These are phyloP conservation scores for Semaprochilodus insignis DNA, from an alignment of 2,797 vertebrate genomes.

Conservation along the genomic window DNA sequence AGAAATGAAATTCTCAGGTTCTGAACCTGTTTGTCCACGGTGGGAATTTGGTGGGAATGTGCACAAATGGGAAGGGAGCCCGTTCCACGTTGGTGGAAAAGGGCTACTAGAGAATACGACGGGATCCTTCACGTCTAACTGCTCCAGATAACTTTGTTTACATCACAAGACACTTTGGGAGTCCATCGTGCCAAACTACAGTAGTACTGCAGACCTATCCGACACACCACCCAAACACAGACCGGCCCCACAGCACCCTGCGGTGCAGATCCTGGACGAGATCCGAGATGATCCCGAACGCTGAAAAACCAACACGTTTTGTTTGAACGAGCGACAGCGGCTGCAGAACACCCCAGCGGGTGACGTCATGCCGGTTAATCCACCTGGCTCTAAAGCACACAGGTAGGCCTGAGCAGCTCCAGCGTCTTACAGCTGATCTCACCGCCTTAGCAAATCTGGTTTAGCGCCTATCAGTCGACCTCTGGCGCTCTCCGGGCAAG, in stretches of 20 bases:
- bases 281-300: not conserved
- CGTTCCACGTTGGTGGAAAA: no score
- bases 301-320: not conserved
- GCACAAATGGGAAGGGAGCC: no score
- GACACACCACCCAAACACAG: not conserved
- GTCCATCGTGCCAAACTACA: no score
- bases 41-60: no score
- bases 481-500: not conserved
- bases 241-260: not conserved
- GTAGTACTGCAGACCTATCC: no score
- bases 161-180: no score
- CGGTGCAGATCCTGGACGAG: not conserved
- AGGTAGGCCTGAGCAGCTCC: not conserved
- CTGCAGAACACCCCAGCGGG: constrained; percentile 59
- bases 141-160: no score
- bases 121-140: no score
- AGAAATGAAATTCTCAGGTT: no score
- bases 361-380: constrained; percentile 65
- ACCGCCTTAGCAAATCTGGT: constrained; percentile 24
- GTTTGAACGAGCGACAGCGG: not conserved
- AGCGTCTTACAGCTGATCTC: constrained; percentile 26
- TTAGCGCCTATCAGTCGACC: not conserved
- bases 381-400: constrained; percentile 53
- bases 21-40: no score
- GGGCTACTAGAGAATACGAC: no score